Evolutionary conservation across 64 coral and sea anemone species (phyloP), one percentile per base, ranked within the genome.

Genomic region (Dendrophyllia cribrosa): DNA sequence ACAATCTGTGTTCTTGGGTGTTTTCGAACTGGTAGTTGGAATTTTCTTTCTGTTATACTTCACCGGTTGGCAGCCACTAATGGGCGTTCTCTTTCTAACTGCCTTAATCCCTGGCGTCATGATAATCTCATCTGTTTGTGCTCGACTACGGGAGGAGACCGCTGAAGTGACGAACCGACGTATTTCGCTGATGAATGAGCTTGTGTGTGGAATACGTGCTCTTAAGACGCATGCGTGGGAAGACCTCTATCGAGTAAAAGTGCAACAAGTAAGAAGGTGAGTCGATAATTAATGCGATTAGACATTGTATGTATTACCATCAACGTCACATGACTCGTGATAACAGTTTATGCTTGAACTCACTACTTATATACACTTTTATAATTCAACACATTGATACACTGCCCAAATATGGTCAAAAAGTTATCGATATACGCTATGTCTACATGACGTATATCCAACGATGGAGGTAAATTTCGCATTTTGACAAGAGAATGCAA

Each of bases 161-260:
- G 77, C 76, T 43, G 26, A 20, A 16, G 62, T 91, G 23, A 82
- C 89, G 7, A 70, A 91, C 6, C 89, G 58, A 22, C 89, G 89
- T 15, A 71, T 91, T 11, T 91, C 77, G 5, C 50, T 82, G 3
- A 81, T 81, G 66, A 91, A 45, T 56, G 89, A 91, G 17, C 48
- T 91, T 3, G 24, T 91, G 23, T 43, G 47, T 72, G 89, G 89
- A 16, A 91, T 91, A 15, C 89, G 89, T 45, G 79, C 89, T 17
- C 25, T 91, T 16, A 91, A 91, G 66, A 72, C 69, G 51, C 69
- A 82, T n/a, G 74, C 89, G 48, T 91, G 52, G 89, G 89, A 91
- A 61, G 17, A 72, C 1, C 67, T 12, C 48, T 82, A 91, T 24
- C 6, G 24, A 49, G 77, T 82, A 11, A 70, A 72, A 48, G 49